Base-by-base conservation (phyloP, 2,888 invertebrate species). In the Dromius quadrimaculatus region DNA sequence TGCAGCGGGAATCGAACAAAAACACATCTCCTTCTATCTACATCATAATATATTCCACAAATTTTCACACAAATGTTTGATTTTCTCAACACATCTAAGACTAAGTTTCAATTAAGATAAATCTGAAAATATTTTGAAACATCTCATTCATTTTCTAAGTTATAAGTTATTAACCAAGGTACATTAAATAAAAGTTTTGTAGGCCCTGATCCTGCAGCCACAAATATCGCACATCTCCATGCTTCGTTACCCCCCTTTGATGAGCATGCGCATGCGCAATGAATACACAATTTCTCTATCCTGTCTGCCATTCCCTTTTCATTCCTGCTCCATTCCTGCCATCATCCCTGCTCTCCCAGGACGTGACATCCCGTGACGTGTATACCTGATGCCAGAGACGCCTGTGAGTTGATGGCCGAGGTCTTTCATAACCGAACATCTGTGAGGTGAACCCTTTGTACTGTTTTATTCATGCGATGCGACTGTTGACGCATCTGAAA, bases 241-340 rank as follows among this genome's bases (percentile, higher is more conserved):
- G 72, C 73, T 76, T 76, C 77, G 76, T 76, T 77, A 76, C 76
- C 74, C 72, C 75, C 74, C 74, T 77, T 75, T 76, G 77, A 76
- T 75, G 76, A 76, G 74, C 74, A 75, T 73, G 73, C 63, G 73
- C 74, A 71, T 74, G 73, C 72, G 75, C 36, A 68, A 59, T 75
- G 77, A 77, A 78, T 77, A 76, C 74, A 73, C 74, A 77, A 78
- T 68, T 28, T 34, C 41, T 20, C 11, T 36, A 57, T 28, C 43
- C 32, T 38, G 23, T 22, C 32, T 61, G 13, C 59, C 11, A 45
- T 62, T 45, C 43, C 23, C 32, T 43, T 11, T 43, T 41, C 68
- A 71, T 36, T 64, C 32, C 32, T 23, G 54, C 57, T 15, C 32
- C 9, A 9, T 11, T 17, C 15, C 43, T 43, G 11, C 5, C 54